Evolutionary conservation across 2,888 invertebrate species (phyloP).

Genomic region (Hanleya hanleyi): DNA sequence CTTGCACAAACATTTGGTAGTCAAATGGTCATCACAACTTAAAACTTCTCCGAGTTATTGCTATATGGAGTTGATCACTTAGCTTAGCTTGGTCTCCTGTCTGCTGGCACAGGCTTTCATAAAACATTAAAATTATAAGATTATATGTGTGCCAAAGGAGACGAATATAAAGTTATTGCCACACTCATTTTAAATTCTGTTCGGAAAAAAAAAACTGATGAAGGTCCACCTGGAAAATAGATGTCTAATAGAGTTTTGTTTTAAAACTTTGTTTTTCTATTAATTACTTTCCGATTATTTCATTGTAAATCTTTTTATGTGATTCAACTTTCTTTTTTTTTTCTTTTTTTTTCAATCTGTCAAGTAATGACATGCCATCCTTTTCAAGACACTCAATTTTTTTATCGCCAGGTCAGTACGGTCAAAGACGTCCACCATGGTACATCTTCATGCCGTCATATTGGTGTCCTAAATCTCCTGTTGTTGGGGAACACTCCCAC

Average conservation of each 20-base stretch:
- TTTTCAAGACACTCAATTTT: neutral
- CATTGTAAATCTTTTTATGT: neutral
- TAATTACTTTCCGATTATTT: too few species aligned
- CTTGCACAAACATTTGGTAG: neutral
- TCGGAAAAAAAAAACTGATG: too few species aligned
- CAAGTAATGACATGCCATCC: neutral
- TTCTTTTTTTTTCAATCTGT: neutral
- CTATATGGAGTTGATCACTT: too few species aligned
- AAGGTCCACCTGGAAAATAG: too few species aligned
- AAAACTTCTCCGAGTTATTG: too few species aligned
- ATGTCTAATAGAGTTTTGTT: too few species aligned
- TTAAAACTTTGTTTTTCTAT: too few species aligned
- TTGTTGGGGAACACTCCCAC: neutral
- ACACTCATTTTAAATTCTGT: too few species aligned
- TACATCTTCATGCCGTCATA: constrained; percentile 84
- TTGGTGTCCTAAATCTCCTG: constrained; percentile 75
- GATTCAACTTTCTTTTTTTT: neutral
- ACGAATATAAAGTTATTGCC: too few species aligned
- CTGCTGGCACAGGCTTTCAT: neutral
- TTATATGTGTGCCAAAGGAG: too few species aligned
- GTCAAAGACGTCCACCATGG: constrained; percentile 83
- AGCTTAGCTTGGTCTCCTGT: neutral
- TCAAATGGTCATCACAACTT: neutral
- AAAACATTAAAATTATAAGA: too few species aligned
- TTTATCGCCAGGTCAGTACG: constrained; percentile 81